Evolutionary conservation across 2,888 invertebrate species (phyloP), one percentile per base, ranked within the genome.

Genomic region (Chymomyza fuscimana): DNA sequence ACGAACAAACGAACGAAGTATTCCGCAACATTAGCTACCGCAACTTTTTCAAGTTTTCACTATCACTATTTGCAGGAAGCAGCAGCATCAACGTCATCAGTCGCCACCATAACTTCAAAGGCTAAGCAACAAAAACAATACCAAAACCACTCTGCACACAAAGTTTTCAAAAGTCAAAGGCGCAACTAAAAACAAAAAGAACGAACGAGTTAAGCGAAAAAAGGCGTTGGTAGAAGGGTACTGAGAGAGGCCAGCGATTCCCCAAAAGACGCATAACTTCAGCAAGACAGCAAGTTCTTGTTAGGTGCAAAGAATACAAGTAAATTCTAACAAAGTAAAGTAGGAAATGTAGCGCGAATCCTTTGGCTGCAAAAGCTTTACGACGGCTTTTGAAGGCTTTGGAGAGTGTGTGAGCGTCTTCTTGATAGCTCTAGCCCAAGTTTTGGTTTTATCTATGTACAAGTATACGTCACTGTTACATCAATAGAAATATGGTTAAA

Each of bases 221-320:
- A 46, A 54, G 54, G 22, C 15, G 54, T n/a, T 54, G 54, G 54
- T 54, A n/a, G 54, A 16, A 54, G 54, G 22, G 5, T 22, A 19
- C 3, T 54, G 54, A 10, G 9, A 54, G 54, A 9, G 54, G 54
- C 19, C 66, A 65, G 68, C 76, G 76, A 88, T 88, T 88, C 86
- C 86, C 86, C 75, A 82, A 46, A 86, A 86, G 86, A 88, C 86
- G 79, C 79, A 86, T 86, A 88, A 88, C 85, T 88, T 75, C 77
- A 66, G 63, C 25, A 66, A 60, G 32, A 32, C 76, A 74, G 69
- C 54, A 40, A 64, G 46, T 51, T 54, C 67, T 50, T 40, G 36
- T 66, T 40, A 67, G 40, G 62, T 73, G 72, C 72, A 65, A 59
- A 58, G 67, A 70, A 67, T 80, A 76, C 84, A 74, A 83, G 83